Evolutionary conservation across 2,888 invertebrate species (phyloP).

Genomic region (Euclidia mi): DNA sequence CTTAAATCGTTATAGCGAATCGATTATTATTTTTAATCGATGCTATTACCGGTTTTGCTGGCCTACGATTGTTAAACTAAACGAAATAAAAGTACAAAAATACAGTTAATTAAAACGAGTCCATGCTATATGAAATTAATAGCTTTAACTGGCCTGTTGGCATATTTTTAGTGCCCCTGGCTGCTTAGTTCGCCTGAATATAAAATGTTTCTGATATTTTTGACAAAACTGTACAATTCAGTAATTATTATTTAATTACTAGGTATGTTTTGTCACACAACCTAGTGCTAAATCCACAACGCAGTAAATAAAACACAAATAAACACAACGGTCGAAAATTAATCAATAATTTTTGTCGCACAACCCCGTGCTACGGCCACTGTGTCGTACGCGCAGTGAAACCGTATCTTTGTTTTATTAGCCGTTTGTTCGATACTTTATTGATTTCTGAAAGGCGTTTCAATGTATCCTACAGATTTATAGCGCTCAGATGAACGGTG

Average conservation of each 20-base stretch:
- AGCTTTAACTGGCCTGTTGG: no score
- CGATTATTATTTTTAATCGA: constrained; percentile 44
- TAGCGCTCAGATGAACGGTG: constrained; percentile 18
- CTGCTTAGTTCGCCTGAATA: no score
- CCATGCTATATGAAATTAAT: no score
- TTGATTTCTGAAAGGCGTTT: constrained; percentile 40
- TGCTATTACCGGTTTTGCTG: constrained; percentile 21
- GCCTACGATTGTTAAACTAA: not conserved
- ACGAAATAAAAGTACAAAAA: not conserved
- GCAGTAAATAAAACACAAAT: no score
- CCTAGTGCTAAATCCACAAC: no score
- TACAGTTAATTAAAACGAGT: no score
- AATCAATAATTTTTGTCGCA: not conserved
- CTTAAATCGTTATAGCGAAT: constrained; percentile 45
- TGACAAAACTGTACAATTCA: no score
- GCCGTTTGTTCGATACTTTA: constrained; percentile 33
- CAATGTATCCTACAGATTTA: constrained; percentile 42
- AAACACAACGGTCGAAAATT: no score
- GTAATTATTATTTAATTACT: no score
- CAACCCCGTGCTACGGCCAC: not conserved
- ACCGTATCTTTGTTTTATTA: constrained; percentile 35
- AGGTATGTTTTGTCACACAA: no score
- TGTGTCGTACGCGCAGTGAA: constrained; percentile 9
- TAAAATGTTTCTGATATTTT: no score
- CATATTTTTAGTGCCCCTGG: no score